Conservation (phyloP, 1,140 invertebrate genomes). For the Habropoda laboriosa region DNA sequence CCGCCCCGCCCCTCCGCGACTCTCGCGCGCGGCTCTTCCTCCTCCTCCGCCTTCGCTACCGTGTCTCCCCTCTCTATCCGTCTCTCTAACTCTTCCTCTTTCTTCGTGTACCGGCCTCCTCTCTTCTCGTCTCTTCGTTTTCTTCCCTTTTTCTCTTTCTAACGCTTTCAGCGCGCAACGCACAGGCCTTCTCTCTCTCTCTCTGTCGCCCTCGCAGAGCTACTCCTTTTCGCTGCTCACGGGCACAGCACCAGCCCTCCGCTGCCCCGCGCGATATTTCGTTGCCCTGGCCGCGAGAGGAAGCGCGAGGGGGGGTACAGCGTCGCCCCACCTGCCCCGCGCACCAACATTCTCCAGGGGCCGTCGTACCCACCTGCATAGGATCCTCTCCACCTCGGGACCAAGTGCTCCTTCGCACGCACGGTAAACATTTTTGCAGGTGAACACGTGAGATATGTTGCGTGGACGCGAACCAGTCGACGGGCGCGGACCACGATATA, state of each 20-base stretch:
- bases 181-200: not conserved
- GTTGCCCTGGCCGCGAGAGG: too few species aligned
- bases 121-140: not conserved
- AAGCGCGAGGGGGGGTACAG: conserved; percentile 6
- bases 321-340: conserved; percentile 45
- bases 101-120: too few species aligned
- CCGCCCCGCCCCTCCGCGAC: not conserved
- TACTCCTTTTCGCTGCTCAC: not conserved
- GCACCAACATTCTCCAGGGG: conserved; percentile 55
- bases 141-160: not conserved
- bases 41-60: conserved; percentile 1
- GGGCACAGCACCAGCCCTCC: too few species aligned
- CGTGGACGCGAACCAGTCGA: conserved; percentile 11
- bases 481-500: not conserved
- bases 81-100: not conserved
- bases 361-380: conserved; percentile 64
- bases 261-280: conserved; percentile 41
- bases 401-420: conserved; percentile 57
- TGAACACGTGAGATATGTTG: conserved; percentile 51
- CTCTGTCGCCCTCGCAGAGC: not conserved
- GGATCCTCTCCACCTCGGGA: conserved; percentile 36
- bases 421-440: conserved; percentile 61
- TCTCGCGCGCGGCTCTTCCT: not conserved
- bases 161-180: not conserved
- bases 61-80: not conserved